phyloP scores from a whole-genome alignment of 2,113 vertebrate species.

The Bubo bubo region DNA sequence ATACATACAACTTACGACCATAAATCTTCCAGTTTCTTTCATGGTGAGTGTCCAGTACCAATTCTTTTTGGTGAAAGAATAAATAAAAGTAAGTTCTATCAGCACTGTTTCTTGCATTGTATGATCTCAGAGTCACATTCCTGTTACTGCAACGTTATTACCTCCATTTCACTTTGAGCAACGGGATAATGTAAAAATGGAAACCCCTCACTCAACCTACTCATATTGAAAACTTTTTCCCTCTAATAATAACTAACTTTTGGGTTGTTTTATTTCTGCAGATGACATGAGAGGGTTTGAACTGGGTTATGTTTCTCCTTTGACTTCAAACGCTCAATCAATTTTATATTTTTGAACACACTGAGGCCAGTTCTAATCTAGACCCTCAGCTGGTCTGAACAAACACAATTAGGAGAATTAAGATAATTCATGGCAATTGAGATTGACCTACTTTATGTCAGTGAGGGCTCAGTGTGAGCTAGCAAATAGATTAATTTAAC shows the following conservation, averaged over 20 bases:
- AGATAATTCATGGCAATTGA: not conserved
- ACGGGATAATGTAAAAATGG: not conserved
- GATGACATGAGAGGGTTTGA: not conserved
- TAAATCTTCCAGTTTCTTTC: not conserved
- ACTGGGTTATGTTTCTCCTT: not conserved
- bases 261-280: not conserved
- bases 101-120: accelerated
- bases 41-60: not conserved
- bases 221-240: not conserved
- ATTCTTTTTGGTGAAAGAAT: not conserved
- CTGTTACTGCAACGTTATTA: no score
- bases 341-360: not conserved
- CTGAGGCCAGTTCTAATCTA: not conserved
- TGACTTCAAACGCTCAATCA: not conserved
- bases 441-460: not conserved
- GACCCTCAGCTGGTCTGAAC: not conserved
- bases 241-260: not conserved
- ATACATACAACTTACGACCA: not conserved
- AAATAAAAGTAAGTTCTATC: not conserved
- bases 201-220: not conserved
- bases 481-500: not conserved
- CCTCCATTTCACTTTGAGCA: not conserved
- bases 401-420: not conserved
- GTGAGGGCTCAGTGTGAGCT: not conserved
- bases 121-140: not conserved